phyloP scores from a whole-genome alignment of 2,888 invertebrate species.

The Podotricha telesiphe region DNA sequence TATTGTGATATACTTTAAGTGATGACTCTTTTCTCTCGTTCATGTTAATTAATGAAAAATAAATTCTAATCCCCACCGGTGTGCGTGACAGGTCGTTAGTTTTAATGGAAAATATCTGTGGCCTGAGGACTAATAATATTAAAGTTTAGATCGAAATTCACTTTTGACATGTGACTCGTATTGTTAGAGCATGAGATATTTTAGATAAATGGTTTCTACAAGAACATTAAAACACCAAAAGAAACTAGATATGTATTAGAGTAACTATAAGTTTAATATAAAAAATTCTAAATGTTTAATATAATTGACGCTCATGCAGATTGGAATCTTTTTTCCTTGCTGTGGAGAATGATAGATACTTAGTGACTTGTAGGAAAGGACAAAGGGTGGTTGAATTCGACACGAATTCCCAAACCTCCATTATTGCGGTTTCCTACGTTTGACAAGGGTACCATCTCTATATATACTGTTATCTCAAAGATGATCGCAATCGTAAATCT shows the following conservation, averaged over 20 bases:
- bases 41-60: no score
- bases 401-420: conserved; percentile 73
- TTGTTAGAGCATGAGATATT: not conserved
- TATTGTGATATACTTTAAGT: no score
- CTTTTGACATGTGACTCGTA: not conserved
- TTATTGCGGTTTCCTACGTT: conserved; percentile 72
- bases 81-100: not conserved
- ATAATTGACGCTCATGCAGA: not conserved
- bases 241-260: not conserved
- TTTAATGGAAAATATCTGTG: not conserved
- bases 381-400: conserved; percentile 66
- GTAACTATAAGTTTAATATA: not conserved
- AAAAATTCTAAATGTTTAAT: conserved; percentile 6
- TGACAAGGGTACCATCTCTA: conserved; percentile 67
- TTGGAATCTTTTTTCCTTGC: not conserved
- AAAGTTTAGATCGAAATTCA: not conserved
- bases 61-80: no score
- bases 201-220: not conserved
- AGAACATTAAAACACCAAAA: not conserved
- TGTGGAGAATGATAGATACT: conserved; percentile 70
- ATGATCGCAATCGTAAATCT: conserved; percentile 30
- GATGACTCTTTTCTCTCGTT: no score
- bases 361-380: conserved; percentile 66
- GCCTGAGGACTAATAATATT: not conserved
- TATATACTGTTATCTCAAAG: conserved; percentile 33